Conservation (phyloP, 2,797 vertebrate genomes). For the Malurus leucopterus region DNA sequence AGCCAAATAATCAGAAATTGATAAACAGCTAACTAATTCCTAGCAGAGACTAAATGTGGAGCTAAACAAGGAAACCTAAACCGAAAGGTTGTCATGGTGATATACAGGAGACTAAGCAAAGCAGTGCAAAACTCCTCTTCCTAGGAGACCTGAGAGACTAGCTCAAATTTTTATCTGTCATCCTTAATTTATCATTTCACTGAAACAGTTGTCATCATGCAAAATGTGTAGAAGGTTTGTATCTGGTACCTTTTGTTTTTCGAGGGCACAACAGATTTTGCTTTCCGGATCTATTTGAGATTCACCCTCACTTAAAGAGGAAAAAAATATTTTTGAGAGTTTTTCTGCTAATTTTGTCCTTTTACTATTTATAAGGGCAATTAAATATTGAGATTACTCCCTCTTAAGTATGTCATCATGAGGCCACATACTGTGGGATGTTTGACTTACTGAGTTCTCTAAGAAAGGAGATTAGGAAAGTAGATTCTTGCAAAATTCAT, state of each 20-base stretch:
- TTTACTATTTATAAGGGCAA: not conserved
- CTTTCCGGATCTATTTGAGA: slow-evolving; percentile 37
- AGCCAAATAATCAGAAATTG: slow-evolving; percentile 48
- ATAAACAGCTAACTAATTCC: slow-evolving; percentile 53
- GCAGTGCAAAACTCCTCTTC: slow-evolving; percentile 42
- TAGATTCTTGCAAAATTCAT: not conserved
- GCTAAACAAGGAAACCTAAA: slow-evolving; percentile 59
- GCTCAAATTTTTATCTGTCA: slow-evolving; percentile 69
- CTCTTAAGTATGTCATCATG: not conserved
- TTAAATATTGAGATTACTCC: slow-evolving; percentile 35
- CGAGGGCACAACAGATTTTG: slow-evolving; percentile 23
- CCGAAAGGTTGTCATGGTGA: slow-evolving; percentile 70
- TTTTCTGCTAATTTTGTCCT: not conserved
- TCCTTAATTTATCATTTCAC: slow-evolving; percentile 71
- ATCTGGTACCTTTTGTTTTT: slow-evolving; percentile 51
- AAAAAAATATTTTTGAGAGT: not conserved
- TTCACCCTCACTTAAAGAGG: not conserved
- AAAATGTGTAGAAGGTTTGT: slow-evolving; percentile 51
- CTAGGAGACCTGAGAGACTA: slow-evolving; percentile 63
- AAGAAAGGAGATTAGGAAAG: not conserved
- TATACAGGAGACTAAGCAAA: slow-evolving; percentile 57
- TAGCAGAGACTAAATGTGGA: slow-evolving; percentile 44
- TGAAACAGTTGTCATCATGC: slow-evolving; percentile 68
- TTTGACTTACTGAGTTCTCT: not conserved
- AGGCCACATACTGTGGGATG: not conserved